These are phyloP conservation scores for Cheilinus undulatus DNA, from an alignment of 2,113 vertebrate species.

Conservation along the genomic window DNA sequence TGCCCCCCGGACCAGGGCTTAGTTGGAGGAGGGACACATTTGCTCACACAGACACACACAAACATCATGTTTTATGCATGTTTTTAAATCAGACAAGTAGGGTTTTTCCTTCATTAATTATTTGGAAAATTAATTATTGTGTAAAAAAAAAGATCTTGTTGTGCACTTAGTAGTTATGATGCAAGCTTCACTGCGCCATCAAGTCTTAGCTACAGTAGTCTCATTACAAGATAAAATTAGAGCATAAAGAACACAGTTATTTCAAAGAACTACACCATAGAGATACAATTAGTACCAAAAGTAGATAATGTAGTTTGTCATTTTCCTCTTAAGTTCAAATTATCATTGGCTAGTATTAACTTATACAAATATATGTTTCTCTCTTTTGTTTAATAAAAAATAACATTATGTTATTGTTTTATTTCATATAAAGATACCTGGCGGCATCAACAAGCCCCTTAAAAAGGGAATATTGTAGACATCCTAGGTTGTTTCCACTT, in stretches of 20 bases:
- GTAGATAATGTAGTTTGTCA: neutral
- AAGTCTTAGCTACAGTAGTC: slow-evolving; percentile 6
- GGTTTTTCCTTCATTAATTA: slow-evolving; percentile 79
- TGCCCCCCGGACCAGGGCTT: slow-evolving; percentile 74
- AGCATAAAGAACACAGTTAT: slow-evolving; percentile 31
- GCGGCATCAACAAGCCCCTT: slow-evolving; percentile 49
- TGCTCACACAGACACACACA: slow-evolving; percentile 50
- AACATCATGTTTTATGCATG: slow-evolving; percentile 80
- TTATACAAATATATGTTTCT: slow-evolving; percentile 1
- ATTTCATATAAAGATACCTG: slow-evolving; percentile 36
- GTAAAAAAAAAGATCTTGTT: slow-evolving; percentile 41
- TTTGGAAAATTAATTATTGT: slow-evolving; percentile 78
- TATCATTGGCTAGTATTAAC: neutral
- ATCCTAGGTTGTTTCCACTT: slow-evolving; percentile 40
- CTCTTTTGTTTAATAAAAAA: slow-evolving; percentile 30
- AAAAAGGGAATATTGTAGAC: slow-evolving; percentile 20
- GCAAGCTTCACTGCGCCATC: slow-evolving; percentile 42
- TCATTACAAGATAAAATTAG: slow-evolving; percentile 27
- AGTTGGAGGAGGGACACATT: slow-evolving; percentile 78
- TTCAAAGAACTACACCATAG: slow-evolving; percentile 17
- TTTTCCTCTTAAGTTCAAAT: slow-evolving; percentile 17
- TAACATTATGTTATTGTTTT: slow-evolving; percentile 39
- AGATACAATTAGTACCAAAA: neutral
- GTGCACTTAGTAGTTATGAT: slow-evolving; percentile 63
- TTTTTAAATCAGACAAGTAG: slow-evolving; percentile 73